Evolutionary conservation across 1,140 invertebrate species (phyloP), one percentile per base, ranked within the genome.

Genomic region (Nasonia vitripennis): DNA sequence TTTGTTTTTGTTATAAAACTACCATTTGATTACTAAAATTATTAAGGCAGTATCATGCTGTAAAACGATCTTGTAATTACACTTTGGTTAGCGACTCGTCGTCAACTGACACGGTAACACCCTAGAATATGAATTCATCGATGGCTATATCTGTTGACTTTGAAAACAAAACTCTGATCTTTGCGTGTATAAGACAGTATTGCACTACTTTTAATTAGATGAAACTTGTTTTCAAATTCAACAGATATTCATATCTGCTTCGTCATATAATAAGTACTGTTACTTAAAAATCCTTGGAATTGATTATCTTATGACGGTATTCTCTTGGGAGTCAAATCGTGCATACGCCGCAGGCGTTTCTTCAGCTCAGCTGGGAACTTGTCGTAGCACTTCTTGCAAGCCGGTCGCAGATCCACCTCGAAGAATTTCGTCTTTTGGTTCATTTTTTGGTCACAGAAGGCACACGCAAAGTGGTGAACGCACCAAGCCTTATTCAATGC

Each of bases 401-500:
- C 98, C 34, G 99, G 99, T 90, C 98, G 98, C 93, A 99, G 95
- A 93, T 99, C 99, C 92, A 98, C 98, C 93, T 99, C 99, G 93
- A 99, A 99, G 93, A 99, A 99, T 94, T 99, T 99, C 9, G 98
- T 99, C 94, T 99, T 99, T 89, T 99, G 98, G 91, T 97, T 98
- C 96, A 99, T 98, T 92, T 99, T 98, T 87, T 96, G 96, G 92
- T 99, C 99, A 93, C 99, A 99, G 85, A 99, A 96, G 23, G 98
- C 97, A 93, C 99, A 99, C n/a, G 98, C 97, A 93, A 99, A 99
- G 93, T 99, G 99, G 93, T 99, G 97, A 37, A 98, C 97, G 93
- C 99, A 99, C 99, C 99, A 99, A n/a, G 98, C 98, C 94, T 99
- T 99, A 92, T 99, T 99, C 88, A 99, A 94, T 67, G 99, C 99